These are phyloP conservation scores for Gallinago stenura DNA, from an alignment of 2,797 vertebrate genomes.

Conservation along the genomic window DNA sequence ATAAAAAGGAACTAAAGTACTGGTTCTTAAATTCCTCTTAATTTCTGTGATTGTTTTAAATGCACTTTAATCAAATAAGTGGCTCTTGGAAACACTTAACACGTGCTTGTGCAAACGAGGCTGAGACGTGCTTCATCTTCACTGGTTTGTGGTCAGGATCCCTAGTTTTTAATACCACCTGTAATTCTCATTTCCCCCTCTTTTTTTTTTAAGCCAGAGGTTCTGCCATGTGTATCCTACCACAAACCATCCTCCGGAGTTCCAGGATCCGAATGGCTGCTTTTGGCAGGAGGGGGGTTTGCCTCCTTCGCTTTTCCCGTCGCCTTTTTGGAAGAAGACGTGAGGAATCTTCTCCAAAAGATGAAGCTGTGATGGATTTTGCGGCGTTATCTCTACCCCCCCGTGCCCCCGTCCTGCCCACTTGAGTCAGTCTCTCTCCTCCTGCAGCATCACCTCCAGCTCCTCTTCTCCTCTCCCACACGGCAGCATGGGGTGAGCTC, in stretches of 20 bases:
- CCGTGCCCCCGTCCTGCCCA: conserved; percentile 37
- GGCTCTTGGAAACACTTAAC: not conserved
- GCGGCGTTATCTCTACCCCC: conserved; percentile 39
- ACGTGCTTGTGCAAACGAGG: not conserved
- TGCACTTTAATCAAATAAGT: not conserved
- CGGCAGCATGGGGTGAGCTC: not conserved
- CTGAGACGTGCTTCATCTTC: not conserved
- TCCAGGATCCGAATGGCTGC: not conserved
- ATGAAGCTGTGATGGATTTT: not conserved
- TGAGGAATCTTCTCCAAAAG: not conserved
- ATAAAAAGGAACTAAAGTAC: not conserved
- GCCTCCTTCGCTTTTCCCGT: conserved; percentile 40
- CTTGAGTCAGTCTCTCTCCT: conserved; percentile 16
- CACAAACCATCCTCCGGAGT: not conserved
- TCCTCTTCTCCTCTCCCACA: conserved; percentile 34
- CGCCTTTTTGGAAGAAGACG: conserved; percentile 1
- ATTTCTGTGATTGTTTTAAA: conserved; percentile 1
- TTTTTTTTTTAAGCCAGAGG: not conserved
- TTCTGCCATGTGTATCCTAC: not conserved
- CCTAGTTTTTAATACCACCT: not conserved
- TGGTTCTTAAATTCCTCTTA: not conserved
- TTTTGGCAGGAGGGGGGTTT: not conserved
- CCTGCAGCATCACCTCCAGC: conserved; percentile 6
- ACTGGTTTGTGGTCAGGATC: not conserved
- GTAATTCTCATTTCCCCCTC: not conserved